Evolutionary conservation across 37 sponge, comb jelly and placozoan species (phyloP), one percentile per base, ranked within the genome.

Genomic region (Oopsacas minuta): DNA sequence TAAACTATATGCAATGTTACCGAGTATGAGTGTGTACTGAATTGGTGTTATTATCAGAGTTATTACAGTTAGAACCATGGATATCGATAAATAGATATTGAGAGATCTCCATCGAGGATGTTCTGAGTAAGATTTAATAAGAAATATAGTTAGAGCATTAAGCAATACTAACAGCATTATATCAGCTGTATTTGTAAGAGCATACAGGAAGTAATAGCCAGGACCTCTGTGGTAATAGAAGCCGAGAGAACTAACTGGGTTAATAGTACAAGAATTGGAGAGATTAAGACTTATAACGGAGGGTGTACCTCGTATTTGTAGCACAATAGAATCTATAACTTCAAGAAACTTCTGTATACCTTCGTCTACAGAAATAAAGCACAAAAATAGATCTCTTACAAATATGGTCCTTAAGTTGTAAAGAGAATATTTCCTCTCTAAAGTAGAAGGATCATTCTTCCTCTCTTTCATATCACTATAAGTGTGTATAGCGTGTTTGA

Each of bases 181-280:
- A 34, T 61, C 75, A 12, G 30, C 7, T 25, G 75, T 61, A 34
- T 61, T 61, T 20, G 28, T 61, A 61, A 61, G 75, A 25, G 75
- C 75, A 34, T 32, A 61, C 75, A 61, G 75, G 22, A 3, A 61
- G 75, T 61, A 61, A 34, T 61, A 61, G 28, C 75, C 75, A 5
- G 75, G 75, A 34, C 75, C 75, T 12, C 75, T 61, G 75, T 61
- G 75, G 75, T 61, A 61, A 12, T 61, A 61, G 75, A 61, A 61
- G 28, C 75, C 75, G 75, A 61, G 75, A 12, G 75, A 61, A 34
- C 75, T 61, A 34, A 61, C 75, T 34, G 75, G 75, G 75, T 61
- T 61, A 61, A 61, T 61, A 34, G 75, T 12, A 34, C 75, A 61
- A 34, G 75, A 25, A 34, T 61, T n/a, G 17, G 75, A 25, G 75